Percentiles rank a stretch among this genome's conserved stretches.
Conservation (phyloP, 2,888 invertebrate genomes). For the Drosophila bunnanda region DNA sequence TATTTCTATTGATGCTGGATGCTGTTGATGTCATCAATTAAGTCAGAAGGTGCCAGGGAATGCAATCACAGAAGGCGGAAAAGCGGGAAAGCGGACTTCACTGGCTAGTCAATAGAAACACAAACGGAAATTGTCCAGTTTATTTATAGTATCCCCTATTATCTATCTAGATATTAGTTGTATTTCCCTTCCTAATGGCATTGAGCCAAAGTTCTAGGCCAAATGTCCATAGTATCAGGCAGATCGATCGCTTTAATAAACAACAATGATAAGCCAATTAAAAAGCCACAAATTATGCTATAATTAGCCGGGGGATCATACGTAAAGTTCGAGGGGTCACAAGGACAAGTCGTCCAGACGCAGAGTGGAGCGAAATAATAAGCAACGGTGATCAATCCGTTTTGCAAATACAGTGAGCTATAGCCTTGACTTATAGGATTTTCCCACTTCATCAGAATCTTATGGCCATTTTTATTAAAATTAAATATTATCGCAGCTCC, state of each 20-base stretch:
- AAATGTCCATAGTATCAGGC: slow-evolving; percentile 24
- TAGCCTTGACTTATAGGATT: not conserved
- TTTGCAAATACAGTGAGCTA: slow-evolving; percentile 15
- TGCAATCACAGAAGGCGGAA: slow-evolving; percentile 3
- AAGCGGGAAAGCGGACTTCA: slow-evolving; percentile 2
- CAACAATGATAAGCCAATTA: slow-evolving; percentile 55
- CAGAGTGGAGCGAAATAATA: slow-evolving; percentile 10
- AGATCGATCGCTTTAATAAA: slow-evolving; percentile 62
- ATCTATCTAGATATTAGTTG: slow-evolving; percentile 5
- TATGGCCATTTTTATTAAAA: not conserved
- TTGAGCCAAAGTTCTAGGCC: slow-evolving; percentile 4
- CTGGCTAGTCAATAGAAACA: slow-evolving; percentile 11
- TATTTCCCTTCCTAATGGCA: not conserved
- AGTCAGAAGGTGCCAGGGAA: slow-evolving; percentile 1
- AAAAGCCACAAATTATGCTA: slow-evolving; percentile 56
- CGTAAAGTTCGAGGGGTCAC: slow-evolving; percentile 30
- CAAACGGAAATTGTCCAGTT: slow-evolving; percentile 7
- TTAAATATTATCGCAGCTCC: not conserved
- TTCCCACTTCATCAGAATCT: too few species aligned
- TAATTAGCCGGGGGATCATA: slow-evolving; percentile 43
- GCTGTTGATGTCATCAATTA: slow-evolving; percentile 32
- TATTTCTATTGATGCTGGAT: slow-evolving; percentile 37
- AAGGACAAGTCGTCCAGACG: slow-evolving; percentile 38
- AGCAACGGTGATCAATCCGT: slow-evolving; percentile 51
- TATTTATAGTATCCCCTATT: slow-evolving; percentile 10